Conservation (phyloP, 2,113 vertebrate species). For the Chrysochloris asiatica region DNA sequence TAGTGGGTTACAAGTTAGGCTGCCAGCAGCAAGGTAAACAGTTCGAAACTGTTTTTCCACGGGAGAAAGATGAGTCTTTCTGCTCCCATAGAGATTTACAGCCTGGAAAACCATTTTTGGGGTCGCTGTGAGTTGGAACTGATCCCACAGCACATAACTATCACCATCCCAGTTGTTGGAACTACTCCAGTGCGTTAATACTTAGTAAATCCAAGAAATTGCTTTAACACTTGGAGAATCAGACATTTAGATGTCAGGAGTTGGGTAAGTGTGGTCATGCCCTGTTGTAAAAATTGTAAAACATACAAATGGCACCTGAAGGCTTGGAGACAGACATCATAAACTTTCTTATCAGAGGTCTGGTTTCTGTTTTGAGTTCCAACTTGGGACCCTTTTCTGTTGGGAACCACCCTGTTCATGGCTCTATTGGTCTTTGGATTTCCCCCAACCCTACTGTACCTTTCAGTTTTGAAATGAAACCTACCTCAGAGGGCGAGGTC, state of each 20-base stretch:
- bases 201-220: conserved; percentile 45
- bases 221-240: conserved; percentile 9
- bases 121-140: too few species aligned
- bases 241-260: conserved; percentile 48
- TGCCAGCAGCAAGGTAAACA: too few species aligned
- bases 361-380: conserved; percentile 77
- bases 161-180: neutral
- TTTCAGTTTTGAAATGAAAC: conserved; percentile 80
- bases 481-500: conserved; percentile 55
- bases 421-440: conserved; percentile 71
- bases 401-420: conserved; percentile 72
- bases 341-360: conserved; percentile 72
- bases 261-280: conserved; percentile 48
- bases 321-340: conserved; percentile 68
- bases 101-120: too few species aligned
- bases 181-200: conserved; percentile 18
- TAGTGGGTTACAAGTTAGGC: too few species aligned
- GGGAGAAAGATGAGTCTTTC: too few species aligned
- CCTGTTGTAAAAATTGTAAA: conserved; percentile 64
- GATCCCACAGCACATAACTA: too few species aligned
- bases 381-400: conserved; percentile 52
- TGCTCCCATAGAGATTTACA: too few species aligned
- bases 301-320: conserved; percentile 41
- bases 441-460: conserved; percentile 64
- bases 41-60: too few species aligned